Conservation (phyloP, 2,113 vertebrate species). For the Gracilinanus agilis region DNA sequence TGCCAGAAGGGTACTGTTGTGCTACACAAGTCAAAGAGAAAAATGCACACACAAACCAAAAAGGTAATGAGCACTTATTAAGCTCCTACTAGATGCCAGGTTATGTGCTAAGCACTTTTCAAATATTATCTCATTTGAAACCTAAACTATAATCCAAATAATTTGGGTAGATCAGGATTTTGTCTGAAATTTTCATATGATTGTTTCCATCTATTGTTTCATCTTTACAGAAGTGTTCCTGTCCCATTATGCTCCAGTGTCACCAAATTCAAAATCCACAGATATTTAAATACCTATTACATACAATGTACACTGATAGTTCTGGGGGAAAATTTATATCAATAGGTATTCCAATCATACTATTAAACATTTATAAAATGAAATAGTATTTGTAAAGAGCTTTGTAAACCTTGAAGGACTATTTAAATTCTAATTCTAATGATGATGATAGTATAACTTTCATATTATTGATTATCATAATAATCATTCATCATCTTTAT, state of each 20-base stretch:
- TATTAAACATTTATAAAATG: not conserved
- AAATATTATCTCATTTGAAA: not conserved
- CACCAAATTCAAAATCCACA: not conserved
- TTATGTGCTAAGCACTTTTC: not conserved
- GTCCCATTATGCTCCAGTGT: not conserved
- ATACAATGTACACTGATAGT: not conserved
- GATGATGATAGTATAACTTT: not conserved
- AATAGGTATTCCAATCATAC: not conserved
- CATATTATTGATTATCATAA: not conserved
- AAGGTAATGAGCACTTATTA: not conserved
- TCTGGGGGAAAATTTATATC: not conserved
- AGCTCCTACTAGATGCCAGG: not conserved
- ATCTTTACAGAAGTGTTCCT: not conserved
- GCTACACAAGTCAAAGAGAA: not conserved
- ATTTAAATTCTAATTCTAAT: not conserved
- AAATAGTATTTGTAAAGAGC: not conserved
- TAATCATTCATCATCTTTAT: not conserved
- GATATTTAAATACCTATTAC: not conserved
- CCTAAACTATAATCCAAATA: not conserved
- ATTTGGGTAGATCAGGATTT: not conserved
- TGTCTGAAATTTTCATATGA: not conserved
- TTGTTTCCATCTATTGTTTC: not conserved
- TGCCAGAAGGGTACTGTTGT: not conserved
- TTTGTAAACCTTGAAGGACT: not conserved
- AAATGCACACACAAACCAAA: not conserved